These are phyloP conservation scores for Episyrphus balteatus DNA, from an alignment of 1,140 invertebrate species.

Conservation along the genomic window DNA sequence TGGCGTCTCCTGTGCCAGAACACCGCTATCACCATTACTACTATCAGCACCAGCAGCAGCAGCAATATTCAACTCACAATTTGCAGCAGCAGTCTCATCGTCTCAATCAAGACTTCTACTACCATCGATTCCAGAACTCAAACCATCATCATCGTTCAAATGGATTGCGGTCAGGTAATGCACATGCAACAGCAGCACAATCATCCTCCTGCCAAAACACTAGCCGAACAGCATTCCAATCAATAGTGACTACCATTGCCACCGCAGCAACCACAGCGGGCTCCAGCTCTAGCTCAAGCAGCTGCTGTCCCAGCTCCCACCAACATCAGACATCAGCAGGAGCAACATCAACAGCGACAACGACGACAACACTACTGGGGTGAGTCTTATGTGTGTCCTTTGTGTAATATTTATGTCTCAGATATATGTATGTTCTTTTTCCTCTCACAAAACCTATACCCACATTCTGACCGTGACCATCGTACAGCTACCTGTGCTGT, in stretches of 20 bases:
- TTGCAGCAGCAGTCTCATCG: not conserved
- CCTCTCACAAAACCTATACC: no score
- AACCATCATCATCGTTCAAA: not conserved
- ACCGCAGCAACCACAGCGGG: not conserved
- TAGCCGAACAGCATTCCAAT: not conserved
- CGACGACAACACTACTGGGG: constrained; percentile 3
- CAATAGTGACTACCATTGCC: not conserved
- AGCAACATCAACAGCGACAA: not conserved
- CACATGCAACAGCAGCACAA: no score
- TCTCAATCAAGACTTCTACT: not conserved
- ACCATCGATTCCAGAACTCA: not conserved
- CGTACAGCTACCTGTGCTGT: no score
- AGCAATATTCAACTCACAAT: not conserved
- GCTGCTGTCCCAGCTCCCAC: no score
- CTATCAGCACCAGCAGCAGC: not conserved
- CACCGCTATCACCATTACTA: not conserved
- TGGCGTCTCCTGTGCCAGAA: constrained; percentile 3
- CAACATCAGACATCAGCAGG: no score
- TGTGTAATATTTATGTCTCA: no score
- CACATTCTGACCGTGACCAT: no score
- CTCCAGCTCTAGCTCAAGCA: no score
- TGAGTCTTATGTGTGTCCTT: not conserved
- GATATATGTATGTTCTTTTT: no score
- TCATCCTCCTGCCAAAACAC: not conserved
- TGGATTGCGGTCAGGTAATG: no score